Conservation (phyloP, 2,797 vertebrate genomes). For the Coilia nasus region DNA sequence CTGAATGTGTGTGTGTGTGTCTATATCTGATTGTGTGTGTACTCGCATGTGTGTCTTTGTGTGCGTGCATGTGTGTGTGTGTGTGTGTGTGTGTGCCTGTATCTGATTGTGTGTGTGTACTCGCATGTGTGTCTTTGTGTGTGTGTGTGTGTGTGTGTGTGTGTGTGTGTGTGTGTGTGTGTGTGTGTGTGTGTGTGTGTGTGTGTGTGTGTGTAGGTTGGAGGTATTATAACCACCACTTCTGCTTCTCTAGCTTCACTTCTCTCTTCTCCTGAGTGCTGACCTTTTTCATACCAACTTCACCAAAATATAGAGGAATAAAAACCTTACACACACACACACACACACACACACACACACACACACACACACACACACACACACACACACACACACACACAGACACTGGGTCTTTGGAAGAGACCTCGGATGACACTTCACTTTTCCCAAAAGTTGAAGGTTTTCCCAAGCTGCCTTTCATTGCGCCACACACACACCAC, state of each 20-base stretch:
- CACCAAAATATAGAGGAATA: not conserved
- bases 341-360: not conserved
- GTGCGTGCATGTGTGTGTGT: no score
- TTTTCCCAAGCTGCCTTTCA: constrained; percentile 6
- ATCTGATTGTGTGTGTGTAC: no score
- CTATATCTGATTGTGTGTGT: not conserved
- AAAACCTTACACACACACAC: not conserved
- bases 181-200: constrained; percentile 35
- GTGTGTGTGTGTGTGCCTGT: no score
- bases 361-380: not conserved
- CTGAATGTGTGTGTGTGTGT: constrained; percentile 58
- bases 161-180: constrained; percentile 50
- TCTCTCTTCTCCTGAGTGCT: constrained; percentile 38
- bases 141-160: constrained; percentile 55
- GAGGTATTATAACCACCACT: constrained; percentile 53
- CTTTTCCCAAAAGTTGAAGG: constrained; percentile 32
- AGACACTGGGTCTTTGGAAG: constrained; percentile 24
- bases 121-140: no score
- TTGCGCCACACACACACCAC: no score
- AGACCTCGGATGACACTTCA: constrained; percentile 28
- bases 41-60: no score
- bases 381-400: not conserved
- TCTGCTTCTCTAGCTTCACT: constrained; percentile 56
- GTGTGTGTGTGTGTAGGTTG: constrained; percentile 47
- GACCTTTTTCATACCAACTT: constrained; percentile 2